phyloP scores from a whole-genome alignment of 2,888 invertebrate species.

The Calliopum simillimum region DNA sequence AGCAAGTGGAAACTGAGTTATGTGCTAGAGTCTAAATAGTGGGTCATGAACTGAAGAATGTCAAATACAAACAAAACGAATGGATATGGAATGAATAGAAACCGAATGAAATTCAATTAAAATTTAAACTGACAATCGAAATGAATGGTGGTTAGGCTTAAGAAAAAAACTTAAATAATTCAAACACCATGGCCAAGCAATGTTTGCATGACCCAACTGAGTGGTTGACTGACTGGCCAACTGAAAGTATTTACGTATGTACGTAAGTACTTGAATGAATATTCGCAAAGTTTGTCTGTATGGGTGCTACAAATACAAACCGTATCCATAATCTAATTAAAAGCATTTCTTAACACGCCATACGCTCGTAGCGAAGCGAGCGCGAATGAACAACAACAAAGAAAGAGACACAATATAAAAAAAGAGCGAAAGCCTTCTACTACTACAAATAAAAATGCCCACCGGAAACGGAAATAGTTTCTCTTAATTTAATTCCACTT shows the following conservation, averaged over 20 bases:
- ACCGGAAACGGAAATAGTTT: slow-evolving; percentile 29
- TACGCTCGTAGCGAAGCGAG: background rate
- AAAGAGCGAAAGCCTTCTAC: background rate
- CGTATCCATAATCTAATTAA: slow-evolving; percentile 32
- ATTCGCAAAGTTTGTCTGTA: background rate
- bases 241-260: background rate
- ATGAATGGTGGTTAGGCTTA: slow-evolving; percentile 20
- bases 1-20: no score
- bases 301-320: slow-evolving; percentile 1
- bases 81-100: background rate
- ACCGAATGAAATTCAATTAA: slow-evolving; percentile 35
- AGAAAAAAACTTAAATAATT: background rate
- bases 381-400: background rate
- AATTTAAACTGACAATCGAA: slow-evolving; percentile 34
- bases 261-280: background rate
- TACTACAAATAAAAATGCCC: background rate
- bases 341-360: slow-evolving; percentile 12
- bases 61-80: background rate
- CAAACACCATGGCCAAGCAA: no score
- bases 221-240: no score
- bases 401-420: background rate
- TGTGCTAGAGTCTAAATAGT: no score
- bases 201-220: no score
- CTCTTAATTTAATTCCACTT: slow-evolving; percentile 21
- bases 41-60: no score